Percentiles rank a stretch among this genome's conserved stretches.
phyloP scores from a whole-genome alignment of 2,113 vertebrate species.

The Tautogolabrus adspersus region DNA sequence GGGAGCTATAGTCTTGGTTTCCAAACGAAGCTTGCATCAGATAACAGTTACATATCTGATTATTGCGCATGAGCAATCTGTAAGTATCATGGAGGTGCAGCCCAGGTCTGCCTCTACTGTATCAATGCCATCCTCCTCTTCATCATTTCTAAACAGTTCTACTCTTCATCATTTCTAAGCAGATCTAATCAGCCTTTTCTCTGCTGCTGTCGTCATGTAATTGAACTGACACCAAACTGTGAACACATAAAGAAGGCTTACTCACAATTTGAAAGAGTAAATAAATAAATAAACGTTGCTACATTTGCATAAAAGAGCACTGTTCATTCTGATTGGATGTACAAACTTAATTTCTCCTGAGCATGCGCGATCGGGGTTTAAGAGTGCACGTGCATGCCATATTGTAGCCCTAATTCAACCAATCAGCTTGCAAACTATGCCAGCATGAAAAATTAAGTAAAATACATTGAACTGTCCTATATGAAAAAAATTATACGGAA shows the following conservation, averaged over 20 bases:
- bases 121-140: conserved; percentile 44
- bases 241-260: background rate
- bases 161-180: conserved; percentile 63
- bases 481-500: too few relatives aligned
- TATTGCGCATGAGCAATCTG: conserved; percentile 74
- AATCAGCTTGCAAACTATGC: background rate
- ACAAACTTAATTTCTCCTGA: conserved; percentile 22
- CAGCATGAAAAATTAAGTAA: background rate
- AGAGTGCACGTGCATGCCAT: conserved; percentile 28
- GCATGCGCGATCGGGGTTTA: conserved; percentile 49
- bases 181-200: conserved; percentile 66
- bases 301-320: conserved; percentile 29
- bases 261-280: background rate
- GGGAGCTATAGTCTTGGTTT: conserved; percentile 41
- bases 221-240: conserved; percentile 32
- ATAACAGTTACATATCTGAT: conserved; percentile 76
- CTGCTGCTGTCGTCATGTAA: conserved; percentile 49
- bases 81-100: conserved; percentile 65
- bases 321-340: conserved; percentile 43
- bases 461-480: too few relatives aligned
- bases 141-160: conserved; percentile 66
- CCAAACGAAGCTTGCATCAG: conserved; percentile 71
- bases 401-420: background rate
- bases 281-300: background rate
- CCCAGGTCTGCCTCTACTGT: conserved; percentile 47